Evolutionary conservation across 2,797 vertebrate species (phyloP).

Genomic region (Hippoglossus hippoglossus): DNA sequence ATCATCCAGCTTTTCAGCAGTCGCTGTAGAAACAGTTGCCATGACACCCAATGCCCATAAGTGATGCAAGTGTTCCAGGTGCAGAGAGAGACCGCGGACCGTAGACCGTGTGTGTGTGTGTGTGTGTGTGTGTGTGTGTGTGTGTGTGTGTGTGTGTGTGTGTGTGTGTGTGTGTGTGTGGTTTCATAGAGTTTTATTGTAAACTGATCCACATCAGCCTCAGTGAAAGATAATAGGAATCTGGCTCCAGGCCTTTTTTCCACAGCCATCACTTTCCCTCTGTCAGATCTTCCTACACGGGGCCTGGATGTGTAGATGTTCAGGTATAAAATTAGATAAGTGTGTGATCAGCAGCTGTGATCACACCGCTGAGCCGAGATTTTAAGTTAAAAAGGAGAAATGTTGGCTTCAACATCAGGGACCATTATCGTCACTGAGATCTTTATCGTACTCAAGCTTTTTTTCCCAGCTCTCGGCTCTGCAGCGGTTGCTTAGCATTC

Average conservation of each 20-base stretch:
- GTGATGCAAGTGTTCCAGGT: conserved; percentile 82
- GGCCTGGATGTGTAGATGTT: conserved; percentile 6
- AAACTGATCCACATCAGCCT: conserved; percentile 49
- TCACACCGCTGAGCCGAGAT: neutral
- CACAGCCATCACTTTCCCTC: conserved; percentile 23
- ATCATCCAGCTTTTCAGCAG: conserved; percentile 72
- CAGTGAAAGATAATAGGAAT: conserved; percentile 52
- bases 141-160: conserved; percentile 32
- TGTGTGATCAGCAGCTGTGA: conserved; percentile 5
- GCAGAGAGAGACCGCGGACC: conserved; percentile 64
- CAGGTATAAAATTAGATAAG: conserved; percentile 41
- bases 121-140: conserved; percentile 33
- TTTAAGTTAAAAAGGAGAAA: neutral
- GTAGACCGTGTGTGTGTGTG: conserved; percentile 24
- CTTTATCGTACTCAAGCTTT: neutral
- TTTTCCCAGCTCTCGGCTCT: conserved; percentile 10
- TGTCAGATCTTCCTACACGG: conserved; percentile 24
- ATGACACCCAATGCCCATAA: conserved; percentile 75
- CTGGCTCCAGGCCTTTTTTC: conserved; percentile 50
- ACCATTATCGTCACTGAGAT: conserved; percentile 17
- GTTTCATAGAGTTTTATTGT: conserved; percentile 52
- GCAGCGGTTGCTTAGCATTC: conserved; percentile 50
- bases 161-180: conserved; percentile 34
- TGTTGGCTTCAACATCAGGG: conserved; percentile 12
- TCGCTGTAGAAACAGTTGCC: conserved; percentile 79